These are phyloP conservation scores for Rosalia funebris DNA, from an alignment of 2,888 invertebrate species.

Conservation along the genomic window DNA sequence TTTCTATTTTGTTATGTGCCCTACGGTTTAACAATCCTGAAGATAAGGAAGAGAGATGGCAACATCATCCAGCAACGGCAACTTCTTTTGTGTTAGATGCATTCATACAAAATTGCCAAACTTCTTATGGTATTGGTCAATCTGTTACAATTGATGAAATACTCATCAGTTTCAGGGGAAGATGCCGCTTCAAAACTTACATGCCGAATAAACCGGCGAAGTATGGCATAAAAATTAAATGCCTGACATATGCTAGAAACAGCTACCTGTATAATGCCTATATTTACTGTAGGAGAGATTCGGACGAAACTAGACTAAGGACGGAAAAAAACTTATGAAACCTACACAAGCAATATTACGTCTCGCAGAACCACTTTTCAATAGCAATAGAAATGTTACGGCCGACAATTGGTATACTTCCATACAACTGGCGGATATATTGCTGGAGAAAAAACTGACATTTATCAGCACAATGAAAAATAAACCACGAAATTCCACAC, in stretches of 20 bases:
- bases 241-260: slow-evolving; percentile 47
- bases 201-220: slow-evolving; percentile 54
- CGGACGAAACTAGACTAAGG: slow-evolving; percentile 46
- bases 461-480: too few species aligned
- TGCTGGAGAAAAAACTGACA: too few species aligned
- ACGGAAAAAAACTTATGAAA: slow-evolving; percentile 30
- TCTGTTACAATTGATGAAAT: slow-evolving; percentile 49
- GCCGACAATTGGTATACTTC: neutral
- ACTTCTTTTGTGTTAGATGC: slow-evolving; percentile 28
- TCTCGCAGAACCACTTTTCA: neutral
- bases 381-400: neutral
- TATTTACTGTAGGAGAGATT: slow-evolving; percentile 49
- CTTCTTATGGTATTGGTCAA: slow-evolving; percentile 15
- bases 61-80: slow-evolving; percentile 36
- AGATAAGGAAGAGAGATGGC: slow-evolving; percentile 35
- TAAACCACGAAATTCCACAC: too few species aligned
- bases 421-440: neutral
- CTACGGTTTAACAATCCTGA: slow-evolving; percentile 39
- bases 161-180: slow-evolving; percentile 46
- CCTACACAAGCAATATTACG: neutral
- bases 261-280: slow-evolving; percentile 48
- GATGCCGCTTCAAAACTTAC: slow-evolving; percentile 50
- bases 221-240: slow-evolving; percentile 53
- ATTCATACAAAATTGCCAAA: slow-evolving; percentile 31
- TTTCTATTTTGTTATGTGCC: slow-evolving; percentile 34